Conservation (phyloP, 2,888 invertebrate genomes). For the Rhabditoides inermis region DNA sequence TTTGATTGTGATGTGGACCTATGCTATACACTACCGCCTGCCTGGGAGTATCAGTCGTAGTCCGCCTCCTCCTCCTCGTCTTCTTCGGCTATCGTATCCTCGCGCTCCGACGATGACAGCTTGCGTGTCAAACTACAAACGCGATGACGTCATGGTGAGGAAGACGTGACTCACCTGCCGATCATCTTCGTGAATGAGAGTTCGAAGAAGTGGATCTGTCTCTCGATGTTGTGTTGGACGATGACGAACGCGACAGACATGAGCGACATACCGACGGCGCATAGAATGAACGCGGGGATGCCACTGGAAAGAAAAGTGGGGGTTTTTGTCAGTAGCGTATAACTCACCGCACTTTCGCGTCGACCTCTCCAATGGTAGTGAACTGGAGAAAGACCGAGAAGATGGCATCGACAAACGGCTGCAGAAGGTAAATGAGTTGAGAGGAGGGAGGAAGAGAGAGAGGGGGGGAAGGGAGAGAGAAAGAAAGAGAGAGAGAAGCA, state of each 20-base stretch:
- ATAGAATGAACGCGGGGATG: constrained; percentile 27
- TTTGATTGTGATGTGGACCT: no score
- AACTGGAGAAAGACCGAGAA: constrained; percentile 42
- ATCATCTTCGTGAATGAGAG: constrained; percentile 31
- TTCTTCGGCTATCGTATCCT: no score
- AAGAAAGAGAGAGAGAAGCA: background rate
- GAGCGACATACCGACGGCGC: constrained; percentile 30
- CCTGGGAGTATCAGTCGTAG: no score
- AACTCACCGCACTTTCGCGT: constrained; percentile 27
- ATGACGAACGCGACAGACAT: constrained; percentile 30
- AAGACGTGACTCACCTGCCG: no score
- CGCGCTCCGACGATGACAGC: no score
- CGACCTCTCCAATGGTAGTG: constrained; percentile 40
- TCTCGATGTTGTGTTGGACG: constrained; percentile 39
- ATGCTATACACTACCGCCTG: no score
- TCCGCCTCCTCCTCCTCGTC: no score
- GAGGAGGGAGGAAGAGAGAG: background rate
- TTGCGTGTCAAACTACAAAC: no score
- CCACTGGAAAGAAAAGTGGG: constrained; percentile 18
- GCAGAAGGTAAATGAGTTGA: constrained; percentile 10
- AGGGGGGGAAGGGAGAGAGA: background rate
- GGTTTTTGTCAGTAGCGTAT: background rate
- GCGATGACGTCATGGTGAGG: no score
- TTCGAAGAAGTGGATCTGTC: constrained; percentile 31
- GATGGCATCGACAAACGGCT: constrained; percentile 46